Conservation (phyloP, 2,113 vertebrate genomes). For the Catagonus wagneri region DNA sequence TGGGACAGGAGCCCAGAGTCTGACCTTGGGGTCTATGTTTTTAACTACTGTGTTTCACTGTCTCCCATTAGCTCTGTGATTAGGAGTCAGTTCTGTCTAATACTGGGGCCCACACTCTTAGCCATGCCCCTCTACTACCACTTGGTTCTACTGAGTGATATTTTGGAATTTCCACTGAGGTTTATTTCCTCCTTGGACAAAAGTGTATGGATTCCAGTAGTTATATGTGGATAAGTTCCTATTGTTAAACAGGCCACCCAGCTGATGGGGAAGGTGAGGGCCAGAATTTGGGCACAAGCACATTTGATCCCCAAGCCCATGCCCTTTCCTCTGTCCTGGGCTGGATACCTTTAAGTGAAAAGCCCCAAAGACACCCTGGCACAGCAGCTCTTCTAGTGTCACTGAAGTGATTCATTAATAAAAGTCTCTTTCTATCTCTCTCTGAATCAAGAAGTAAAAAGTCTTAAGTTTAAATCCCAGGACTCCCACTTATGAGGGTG, state of each 20-base stretch:
- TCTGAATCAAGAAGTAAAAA: background rate
- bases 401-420: background rate
- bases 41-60: background rate
- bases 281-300: background rate
- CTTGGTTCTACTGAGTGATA: background rate
- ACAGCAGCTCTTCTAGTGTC: background rate
- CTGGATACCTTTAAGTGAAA: background rate
- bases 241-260: background rate
- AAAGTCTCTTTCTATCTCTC: background rate
- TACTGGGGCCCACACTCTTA: accelerated
- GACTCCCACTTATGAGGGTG: background rate
- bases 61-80: background rate
- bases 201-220: background rate
- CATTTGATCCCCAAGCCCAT: background rate
- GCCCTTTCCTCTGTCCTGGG: background rate
- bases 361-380: background rate
- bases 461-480: background rate
- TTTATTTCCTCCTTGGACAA: background rate
- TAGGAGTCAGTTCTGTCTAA: background rate
- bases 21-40: background rate
- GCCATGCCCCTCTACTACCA: background rate
- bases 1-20: background rate
- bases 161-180: background rate
- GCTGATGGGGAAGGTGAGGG: background rate
- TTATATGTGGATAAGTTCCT: background rate